Percentiles rank a stretch among this genome's conserved stretches.
phyloP scores from a whole-genome alignment of 2,888 invertebrate genomes.

The Actias luna region DNA sequence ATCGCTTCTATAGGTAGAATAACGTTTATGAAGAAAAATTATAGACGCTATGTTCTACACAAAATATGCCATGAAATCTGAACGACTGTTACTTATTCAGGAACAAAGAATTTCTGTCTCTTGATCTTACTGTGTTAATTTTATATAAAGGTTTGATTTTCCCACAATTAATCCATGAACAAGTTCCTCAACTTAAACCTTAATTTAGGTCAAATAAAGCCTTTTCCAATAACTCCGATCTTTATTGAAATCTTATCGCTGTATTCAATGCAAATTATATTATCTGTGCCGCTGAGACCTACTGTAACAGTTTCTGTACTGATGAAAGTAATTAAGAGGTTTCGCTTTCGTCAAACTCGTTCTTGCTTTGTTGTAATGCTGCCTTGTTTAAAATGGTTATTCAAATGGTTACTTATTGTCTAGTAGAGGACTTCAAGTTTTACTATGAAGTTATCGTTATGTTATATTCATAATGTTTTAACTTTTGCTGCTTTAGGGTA shows the following conservation, averaged over 20 bases:
- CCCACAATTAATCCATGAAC: not conserved
- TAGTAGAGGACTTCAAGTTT: not conserved
- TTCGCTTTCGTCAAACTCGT: conserved; percentile 67
- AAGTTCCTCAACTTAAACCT: not conserved
- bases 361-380: conserved; percentile 29
- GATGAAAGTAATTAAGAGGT: conserved; percentile 70
- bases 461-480: not conserved
- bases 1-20: no score
- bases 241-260: conserved; percentile 12
- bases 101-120: no score
- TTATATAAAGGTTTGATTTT: no score
- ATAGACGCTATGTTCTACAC: no score
- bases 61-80: no score
- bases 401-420: no score
- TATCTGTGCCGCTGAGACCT: conserved; percentile 47
- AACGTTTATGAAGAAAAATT: no score
- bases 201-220: not conserved
- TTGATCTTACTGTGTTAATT: no score
- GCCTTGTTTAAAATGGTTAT: not conserved
- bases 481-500: not conserved
- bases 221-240: not conserved
- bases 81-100: no score
- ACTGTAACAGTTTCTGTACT: conserved; percentile 48
- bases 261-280: conserved; percentile 21
- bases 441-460: not conserved